Percentiles rank a stretch among this genome's conserved stretches.
Evolutionary conservation across 2,888 invertebrate species (phyloP).

Genomic region (Clanis bilineata): DNA sequence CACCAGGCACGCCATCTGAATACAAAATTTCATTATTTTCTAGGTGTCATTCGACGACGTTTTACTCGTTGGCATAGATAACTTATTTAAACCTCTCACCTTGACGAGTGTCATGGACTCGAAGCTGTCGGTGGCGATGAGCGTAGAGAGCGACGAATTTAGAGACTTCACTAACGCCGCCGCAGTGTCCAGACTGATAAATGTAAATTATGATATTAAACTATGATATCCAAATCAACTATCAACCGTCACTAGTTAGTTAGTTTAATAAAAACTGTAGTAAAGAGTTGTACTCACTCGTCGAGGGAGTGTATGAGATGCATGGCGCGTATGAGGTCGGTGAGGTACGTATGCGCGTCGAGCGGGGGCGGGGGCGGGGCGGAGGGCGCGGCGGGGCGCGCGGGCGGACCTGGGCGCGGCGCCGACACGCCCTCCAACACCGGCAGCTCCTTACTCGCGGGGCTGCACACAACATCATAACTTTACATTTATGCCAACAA

Average conservation of each 20-base stretch:
- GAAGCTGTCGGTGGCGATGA: slow-evolving; percentile 90
- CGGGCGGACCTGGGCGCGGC: slow-evolving; percentile 21
- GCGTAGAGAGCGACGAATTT: slow-evolving; percentile 87
- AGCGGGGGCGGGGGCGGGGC: slow-evolving; percentile 35
- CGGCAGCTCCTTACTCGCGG: slow-evolving; percentile 46
- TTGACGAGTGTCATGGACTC: slow-evolving; percentile 88
- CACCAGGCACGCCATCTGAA: slow-evolving; percentile 88
- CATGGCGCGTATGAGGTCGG: slow-evolving; percentile 62
- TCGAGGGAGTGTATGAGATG: slow-evolving; percentile 69
- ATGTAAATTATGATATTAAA: not conserved
- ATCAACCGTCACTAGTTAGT: too few species aligned
- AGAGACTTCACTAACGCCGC: slow-evolving; percentile 84
- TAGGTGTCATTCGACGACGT: not conserved
- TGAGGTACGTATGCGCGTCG: slow-evolving; percentile 66
- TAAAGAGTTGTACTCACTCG: slow-evolving; percentile 59
- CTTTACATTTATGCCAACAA: too few species aligned
- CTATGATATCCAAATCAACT: too few species aligned
- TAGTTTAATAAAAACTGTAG: too few species aligned
- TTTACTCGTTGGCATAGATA: not conserved
- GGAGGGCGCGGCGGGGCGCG: slow-evolving; percentile 36
- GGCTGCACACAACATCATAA: slow-evolving; percentile 3
- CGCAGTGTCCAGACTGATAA: slow-evolving; percentile 81
- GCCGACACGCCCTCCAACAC: slow-evolving; percentile 53
- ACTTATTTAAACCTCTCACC: slow-evolving; percentile 45
- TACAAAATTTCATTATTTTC: not conserved